Conservation (phyloP, 2,113 vertebrate species). For the Thymallus thymallus region DNA sequence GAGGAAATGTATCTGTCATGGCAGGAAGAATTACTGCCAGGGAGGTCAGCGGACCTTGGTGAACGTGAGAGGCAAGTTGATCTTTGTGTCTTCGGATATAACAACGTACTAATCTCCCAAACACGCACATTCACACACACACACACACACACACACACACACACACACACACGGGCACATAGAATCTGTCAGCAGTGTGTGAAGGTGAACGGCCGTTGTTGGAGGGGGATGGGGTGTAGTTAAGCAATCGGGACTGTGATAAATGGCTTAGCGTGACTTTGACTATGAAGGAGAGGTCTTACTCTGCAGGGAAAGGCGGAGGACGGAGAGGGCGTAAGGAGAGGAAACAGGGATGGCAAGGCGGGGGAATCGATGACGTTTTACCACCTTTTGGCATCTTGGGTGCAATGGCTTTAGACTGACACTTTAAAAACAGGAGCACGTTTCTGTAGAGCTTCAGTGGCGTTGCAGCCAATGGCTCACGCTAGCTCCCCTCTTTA, state of each 20-base stretch:
- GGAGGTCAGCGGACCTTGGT: constrained; percentile 36
- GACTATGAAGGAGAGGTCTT: constrained; percentile 61
- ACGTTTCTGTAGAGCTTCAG: constrained; percentile 58
- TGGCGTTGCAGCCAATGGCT: constrained; percentile 59
- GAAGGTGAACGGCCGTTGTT: constrained; percentile 60
- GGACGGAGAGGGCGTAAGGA: background rate
- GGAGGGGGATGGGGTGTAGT: constrained; percentile 42
- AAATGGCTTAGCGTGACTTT: constrained; percentile 66
- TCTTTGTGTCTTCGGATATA: constrained; percentile 32
- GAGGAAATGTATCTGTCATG: constrained; percentile 41
- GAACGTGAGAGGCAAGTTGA: constrained; percentile 33
- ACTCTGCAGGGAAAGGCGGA: constrained; percentile 31
- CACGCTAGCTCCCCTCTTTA: constrained; percentile 44
- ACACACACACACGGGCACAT: background rate
- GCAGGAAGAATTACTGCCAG: constrained; percentile 22
- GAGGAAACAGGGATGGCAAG: background rate
- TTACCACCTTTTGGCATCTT: constrained; percentile 31
- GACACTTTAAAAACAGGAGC: constrained; percentile 58
- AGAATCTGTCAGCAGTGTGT: constrained; percentile 45
- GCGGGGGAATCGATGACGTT: constrained; percentile 21
- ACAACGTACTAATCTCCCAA: constrained; percentile 33
- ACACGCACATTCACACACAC: background rate
- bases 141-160: constrained; percentile 2
- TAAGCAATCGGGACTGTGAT: constrained; percentile 61
- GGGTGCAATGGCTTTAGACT: constrained; percentile 36